Percentiles rank a stretch among this genome's conserved stretches.
Conservation (phyloP, 2,888 invertebrate genomes). For the Baronia brevicornis region DNA sequence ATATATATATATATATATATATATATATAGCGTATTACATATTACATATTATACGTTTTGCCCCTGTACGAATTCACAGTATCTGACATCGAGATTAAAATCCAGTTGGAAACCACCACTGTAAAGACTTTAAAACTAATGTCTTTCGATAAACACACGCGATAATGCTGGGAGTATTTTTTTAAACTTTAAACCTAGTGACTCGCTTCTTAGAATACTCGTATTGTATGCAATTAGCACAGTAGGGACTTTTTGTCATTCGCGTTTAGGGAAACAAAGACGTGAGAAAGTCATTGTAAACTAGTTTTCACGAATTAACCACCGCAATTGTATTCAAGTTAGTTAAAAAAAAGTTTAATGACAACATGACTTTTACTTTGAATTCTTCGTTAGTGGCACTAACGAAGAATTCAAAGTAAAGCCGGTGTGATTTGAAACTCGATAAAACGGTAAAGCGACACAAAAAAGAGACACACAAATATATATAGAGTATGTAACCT, state of each 20-base stretch:
- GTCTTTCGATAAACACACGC: slow-evolving; percentile 35
- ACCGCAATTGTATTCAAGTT: slow-evolving; percentile 16
- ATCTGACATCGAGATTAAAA: slow-evolving; percentile 36
- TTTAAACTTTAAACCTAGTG: slow-evolving; percentile 33
- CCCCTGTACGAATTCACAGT: slow-evolving; percentile 39
- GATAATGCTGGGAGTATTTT: slow-evolving; percentile 33
- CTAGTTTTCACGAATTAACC: slow-evolving; percentile 24
- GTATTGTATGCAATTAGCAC: slow-evolving; percentile 25
- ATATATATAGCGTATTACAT: too few species aligned
- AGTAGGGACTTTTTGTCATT: slow-evolving; percentile 19
- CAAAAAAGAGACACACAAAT: too few species aligned
- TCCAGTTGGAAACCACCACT: slow-evolving; percentile 35
- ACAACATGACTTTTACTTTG: too few species aligned
- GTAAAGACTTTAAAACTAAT: slow-evolving; percentile 41
- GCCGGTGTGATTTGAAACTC: too few species aligned
- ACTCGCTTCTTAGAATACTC: slow-evolving; percentile 47
- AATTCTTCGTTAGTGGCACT: too few species aligned
- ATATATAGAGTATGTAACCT: too few species aligned
- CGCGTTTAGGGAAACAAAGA: slow-evolving; percentile 28
- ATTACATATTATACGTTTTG: slow-evolving; percentile 34
- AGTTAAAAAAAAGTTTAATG: slow-evolving; percentile 14
- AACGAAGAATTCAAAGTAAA: too few species aligned
- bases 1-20: too few species aligned
- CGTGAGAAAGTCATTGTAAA: slow-evolving; percentile 39
- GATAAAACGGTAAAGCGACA: too few species aligned